Evolutionary conservation across 2,888 invertebrate species (phyloP).

Genomic region (Athalia circularis): DNA sequence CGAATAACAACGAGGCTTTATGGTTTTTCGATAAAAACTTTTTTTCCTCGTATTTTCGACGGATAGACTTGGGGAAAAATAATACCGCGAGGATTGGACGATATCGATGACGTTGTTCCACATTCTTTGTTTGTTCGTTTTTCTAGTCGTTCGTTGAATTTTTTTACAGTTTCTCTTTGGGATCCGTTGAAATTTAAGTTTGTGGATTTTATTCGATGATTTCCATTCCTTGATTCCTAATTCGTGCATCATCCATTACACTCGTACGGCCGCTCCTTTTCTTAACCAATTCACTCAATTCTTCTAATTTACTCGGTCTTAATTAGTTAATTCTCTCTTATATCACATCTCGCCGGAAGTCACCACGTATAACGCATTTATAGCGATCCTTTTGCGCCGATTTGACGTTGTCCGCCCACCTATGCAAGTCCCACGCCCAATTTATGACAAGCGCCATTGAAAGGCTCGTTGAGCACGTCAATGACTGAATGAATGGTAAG

Average conservation of each 20-base stretch:
- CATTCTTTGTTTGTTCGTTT: no score
- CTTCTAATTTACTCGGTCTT: conserved; percentile 27
- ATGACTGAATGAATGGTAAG: conserved; percentile 60
- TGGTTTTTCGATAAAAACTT: conserved; percentile 34
- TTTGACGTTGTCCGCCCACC: conserved; percentile 35
- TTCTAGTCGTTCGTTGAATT: not conserved
- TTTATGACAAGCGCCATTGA: conserved; percentile 53
- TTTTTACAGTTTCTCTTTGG: not conserved
- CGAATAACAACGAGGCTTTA: conserved; percentile 5
- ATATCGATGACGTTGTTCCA: no score
- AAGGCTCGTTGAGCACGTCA: conserved; percentile 58
- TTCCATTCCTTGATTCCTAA: not conserved
- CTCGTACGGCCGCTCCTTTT: conserved; percentile 2
- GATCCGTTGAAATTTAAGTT: not conserved
- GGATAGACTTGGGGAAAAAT: not conserved
- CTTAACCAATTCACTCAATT: conserved; percentile 41
- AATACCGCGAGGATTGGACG: conserved; percentile 9
- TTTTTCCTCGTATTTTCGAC: conserved; percentile 21
- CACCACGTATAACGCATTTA: conserved; percentile 8
- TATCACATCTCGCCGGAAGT: conserved; percentile 44
- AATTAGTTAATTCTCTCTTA: conserved; percentile 31
- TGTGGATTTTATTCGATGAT: conserved; percentile 2
- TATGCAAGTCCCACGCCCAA: conserved; percentile 62
- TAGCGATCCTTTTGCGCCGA: conserved; percentile 36
- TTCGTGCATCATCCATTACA: conserved; percentile 5